Evolutionary conservation across 1,140 invertebrate species (phyloP), one percentile per base, ranked within the genome.

Genomic region (Scaptomyza graminum): DNA sequence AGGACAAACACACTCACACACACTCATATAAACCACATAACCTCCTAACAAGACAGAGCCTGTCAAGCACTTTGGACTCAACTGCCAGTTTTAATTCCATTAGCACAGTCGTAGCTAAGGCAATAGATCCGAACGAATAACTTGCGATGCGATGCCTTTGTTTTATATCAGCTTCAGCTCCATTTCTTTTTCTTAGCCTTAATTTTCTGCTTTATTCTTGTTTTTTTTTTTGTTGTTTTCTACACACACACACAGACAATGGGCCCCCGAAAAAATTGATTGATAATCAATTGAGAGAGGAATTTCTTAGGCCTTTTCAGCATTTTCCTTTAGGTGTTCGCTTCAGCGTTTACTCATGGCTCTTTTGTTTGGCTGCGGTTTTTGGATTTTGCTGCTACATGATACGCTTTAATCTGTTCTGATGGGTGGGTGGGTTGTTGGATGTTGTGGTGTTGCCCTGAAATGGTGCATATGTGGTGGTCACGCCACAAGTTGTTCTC

Each of bases 201-300:
- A 22, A 22, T 28, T 11, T 25, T 64, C 66, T 72, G 2, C 18
- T 54, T 47, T 28, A 5, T 25, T 64, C 66, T 72, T 22, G 2
- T 54, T 47, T 7, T 28, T 28, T 28, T 28, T 61, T 54, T 51
- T 25, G 46, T 15, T 15, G 56, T 51, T 51, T 49, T 37, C n/a
- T 56, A 67, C 65, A 51, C 73, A 57, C 49, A 41, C 37, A 41
- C 31, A 34, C 37, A 39, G 12, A 41, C 4, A n/a, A 5, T 37
- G 50, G 49, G 31, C 7, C 7, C 31, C 31, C 44, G 49, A 12
- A 12, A 88, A 79, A 90, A 76, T 90, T 90, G 87, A 90, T 90
- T 90, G 79, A 90, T 90, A 90, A 90, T 87, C 87, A 90, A 90
- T 90, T 87, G 87, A 89, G 81, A 75, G 82, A 75, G 82, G 87